phyloP scores from a whole-genome alignment of 1,140 invertebrate genomes.

The Tetragnatha versicolor region DNA sequence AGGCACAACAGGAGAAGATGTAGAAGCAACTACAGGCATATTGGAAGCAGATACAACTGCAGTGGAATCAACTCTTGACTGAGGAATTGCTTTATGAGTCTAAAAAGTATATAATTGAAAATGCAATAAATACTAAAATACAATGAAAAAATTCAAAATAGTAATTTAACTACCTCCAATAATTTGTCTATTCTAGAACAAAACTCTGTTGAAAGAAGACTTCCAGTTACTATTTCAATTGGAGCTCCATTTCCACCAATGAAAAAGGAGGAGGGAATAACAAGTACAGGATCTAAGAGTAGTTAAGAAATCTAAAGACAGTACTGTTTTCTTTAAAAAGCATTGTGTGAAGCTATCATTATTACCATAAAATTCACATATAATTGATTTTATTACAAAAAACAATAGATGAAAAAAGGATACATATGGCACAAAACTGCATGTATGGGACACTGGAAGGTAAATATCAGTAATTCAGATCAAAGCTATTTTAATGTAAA shows the following conservation, averaged over 20 bases:
- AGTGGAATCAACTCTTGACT: background rate
- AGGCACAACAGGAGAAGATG: too few relatives aligned
- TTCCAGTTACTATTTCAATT: constrained; percentile 76
- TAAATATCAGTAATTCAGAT: background rate
- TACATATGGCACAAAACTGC: constrained; percentile 87
- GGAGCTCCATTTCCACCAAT: constrained; percentile 80
- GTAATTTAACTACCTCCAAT: constrained; percentile 63
- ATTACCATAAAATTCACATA: background rate
- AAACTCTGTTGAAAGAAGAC: constrained; percentile 60
- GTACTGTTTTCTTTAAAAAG: too few relatives aligned
- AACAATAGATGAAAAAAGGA: constrained; percentile 60
- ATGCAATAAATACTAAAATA: background rate
- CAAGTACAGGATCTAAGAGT: constrained; percentile 77
- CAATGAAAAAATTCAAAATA: too few relatives aligned
- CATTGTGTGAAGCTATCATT: constrained; percentile 5
- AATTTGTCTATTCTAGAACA: constrained; percentile 62
- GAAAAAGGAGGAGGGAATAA: constrained; percentile 84
- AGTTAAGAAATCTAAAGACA: constrained; percentile 16
- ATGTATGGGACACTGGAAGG: constrained; percentile 76
- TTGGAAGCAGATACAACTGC: background rate
- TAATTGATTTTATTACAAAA: constrained; percentile 37
- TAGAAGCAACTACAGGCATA: too few relatives aligned
- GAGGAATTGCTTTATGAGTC: too few relatives aligned
- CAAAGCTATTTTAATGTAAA: background rate
- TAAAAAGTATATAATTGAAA: too few relatives aligned